phyloP scores from a whole-genome alignment of 2,888 invertebrate genomes.

The Mylabris sibirica region DNA sequence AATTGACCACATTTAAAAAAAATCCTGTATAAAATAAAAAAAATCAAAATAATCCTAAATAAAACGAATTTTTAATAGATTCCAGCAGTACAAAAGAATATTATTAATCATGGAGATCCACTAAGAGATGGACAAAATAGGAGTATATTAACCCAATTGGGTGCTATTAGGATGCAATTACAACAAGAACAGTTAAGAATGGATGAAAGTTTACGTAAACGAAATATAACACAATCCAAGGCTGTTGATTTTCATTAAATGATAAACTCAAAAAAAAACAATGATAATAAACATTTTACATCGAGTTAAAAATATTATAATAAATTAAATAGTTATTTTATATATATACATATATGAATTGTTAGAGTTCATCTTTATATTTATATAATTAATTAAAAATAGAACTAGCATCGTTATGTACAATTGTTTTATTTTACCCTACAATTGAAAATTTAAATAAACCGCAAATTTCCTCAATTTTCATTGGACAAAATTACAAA shows the following conservation, averaged over 20 bases:
- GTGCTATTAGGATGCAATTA: slow-evolving; percentile 72
- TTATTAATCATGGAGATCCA: slow-evolving; percentile 61
- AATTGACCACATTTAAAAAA: too few species aligned
- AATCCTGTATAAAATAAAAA: too few species aligned
- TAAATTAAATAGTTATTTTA: slow-evolving; percentile 53
- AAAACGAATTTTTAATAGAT: slow-evolving; percentile 52
- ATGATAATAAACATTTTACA: slow-evolving; percentile 43
- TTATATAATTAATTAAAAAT: slow-evolving; percentile 49
- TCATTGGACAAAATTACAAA: too few species aligned
- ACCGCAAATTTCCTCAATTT: neutral
- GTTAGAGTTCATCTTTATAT: slow-evolving; percentile 57
- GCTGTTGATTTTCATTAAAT: slow-evolving; percentile 58
- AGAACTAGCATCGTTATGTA: slow-evolving; percentile 38
- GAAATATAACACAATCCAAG: slow-evolving; percentile 58
- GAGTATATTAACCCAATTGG: slow-evolving; percentile 72
- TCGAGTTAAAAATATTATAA: slow-evolving; percentile 47
- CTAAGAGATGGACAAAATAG: slow-evolving; percentile 61
- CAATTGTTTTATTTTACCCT: neutral
- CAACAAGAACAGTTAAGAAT: slow-evolving; percentile 71
- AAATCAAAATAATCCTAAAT: too few species aligned
- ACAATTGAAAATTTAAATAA: neutral
- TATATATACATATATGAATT: slow-evolving; percentile 43
- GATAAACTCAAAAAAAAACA: neutral
- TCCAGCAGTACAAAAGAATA: slow-evolving; percentile 72
- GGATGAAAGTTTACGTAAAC: slow-evolving; percentile 62